Conservation (phyloP, 2,797 vertebrate species). For the Oreochromis grahami region DNA sequence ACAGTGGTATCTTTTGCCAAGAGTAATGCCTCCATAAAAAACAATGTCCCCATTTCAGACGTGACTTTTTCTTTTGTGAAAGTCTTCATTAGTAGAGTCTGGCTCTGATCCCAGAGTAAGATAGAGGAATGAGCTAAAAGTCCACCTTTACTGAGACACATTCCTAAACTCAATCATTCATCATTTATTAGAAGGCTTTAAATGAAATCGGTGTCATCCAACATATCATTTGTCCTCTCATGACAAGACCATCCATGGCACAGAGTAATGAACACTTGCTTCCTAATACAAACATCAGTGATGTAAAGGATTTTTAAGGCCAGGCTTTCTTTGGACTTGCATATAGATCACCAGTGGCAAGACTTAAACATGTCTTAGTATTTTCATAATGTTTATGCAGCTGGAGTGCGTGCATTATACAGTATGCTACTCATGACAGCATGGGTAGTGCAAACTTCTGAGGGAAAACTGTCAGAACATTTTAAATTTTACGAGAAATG, state of each 20-base stretch:
- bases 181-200: not conserved
- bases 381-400: not conserved
- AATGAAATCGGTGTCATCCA: not conserved
- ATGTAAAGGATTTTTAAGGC: not conserved
- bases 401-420: not conserved
- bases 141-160: not conserved
- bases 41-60: not conserved
- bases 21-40: not conserved
- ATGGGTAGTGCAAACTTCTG: not conserved
- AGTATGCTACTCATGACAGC: not conserved
- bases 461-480: not conserved
- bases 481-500: not conserved
- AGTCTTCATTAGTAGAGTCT: not conserved
- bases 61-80: not conserved
- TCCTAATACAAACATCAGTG: fast-evolving
- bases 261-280: not conserved
- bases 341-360: not conserved
- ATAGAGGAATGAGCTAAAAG: not conserved
- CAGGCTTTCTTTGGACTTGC: not conserved
- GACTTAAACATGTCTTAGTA: not conserved
- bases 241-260: not conserved
- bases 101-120: not conserved
- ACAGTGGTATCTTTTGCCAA: not conserved
- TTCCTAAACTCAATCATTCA: not conserved
- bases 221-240: not conserved